Evolutionary conservation across 2,113 vertebrate genomes (phyloP), one percentile per base, ranked within the genome.

Genomic region (Misgurnus anguillicaudatus): DNA sequence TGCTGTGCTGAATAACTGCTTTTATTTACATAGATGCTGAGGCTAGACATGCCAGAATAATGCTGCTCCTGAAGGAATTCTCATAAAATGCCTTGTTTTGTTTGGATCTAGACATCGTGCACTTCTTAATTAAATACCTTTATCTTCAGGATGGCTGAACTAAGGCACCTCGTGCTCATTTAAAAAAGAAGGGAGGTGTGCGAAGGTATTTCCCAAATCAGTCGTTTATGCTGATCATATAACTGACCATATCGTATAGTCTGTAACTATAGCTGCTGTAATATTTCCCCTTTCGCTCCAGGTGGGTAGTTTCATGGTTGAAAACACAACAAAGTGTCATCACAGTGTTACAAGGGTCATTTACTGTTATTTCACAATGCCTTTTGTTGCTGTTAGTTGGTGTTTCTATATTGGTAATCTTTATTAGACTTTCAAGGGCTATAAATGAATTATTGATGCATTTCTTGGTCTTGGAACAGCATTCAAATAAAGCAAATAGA

Each of bases 291-390:
- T 76, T 64, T 76, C 39, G 61, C 41, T 48, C 58, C 61, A 51
- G 74, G 24, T 48, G 60, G 24, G 31, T 45, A 53, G 45, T 64
- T 76, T 64, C 45, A 76, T 51, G 45, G 74, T 62, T 48, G 57
- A 60, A 61, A 74, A 62, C 58, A 45, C 47, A 74, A 47, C 55
- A 31, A 4, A 4, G 57, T n/a, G 41, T 72, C 53, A 72, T 72
- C 70, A 42, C 53, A 71, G 3, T 16, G 8, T 62, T 62, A 48
- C 47, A 21, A 42, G 70, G 41, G 38, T 58, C 70, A 42, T 58
- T 72, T 58, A 58, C 53, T 74, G 57, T 74, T 62, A 62, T 74
- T 74, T 74, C 71, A 36, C 31, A 57, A 31, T 74, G 6, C 41
- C 16, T 11, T 45, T 74, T 62, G 57, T 47, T 74, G 13, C 57